Evolutionary conservation across 2,113 vertebrate species (phyloP).

Genomic region (Ophthalmolycus amberensis): DNA sequence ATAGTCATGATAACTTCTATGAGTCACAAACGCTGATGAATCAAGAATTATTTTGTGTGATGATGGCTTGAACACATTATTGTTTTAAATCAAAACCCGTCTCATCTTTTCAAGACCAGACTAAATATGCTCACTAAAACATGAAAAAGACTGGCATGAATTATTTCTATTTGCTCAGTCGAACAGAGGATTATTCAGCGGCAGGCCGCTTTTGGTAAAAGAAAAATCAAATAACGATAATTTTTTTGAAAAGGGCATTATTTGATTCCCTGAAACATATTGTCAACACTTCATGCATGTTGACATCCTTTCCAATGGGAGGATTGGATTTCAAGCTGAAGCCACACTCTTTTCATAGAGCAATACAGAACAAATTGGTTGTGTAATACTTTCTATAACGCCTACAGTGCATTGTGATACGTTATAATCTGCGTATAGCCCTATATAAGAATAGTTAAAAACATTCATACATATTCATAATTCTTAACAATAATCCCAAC

Average conservation of each 20-base stretch:
- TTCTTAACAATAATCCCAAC: not conserved
- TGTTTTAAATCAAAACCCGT: slow-evolving; percentile 14
- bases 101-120: slow-evolving; percentile 11
- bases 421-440: not conserved
- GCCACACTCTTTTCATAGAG: not conserved
- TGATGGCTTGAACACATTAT: not conserved
- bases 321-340: not conserved
- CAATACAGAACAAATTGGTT: slow-evolving; percentile 5
- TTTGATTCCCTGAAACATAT: too few relatives aligned
- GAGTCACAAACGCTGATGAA: not conserved
- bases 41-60: not conserved
- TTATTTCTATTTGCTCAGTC: slow-evolving; percentile 22
- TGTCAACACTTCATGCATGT: slow-evolving; percentile 12
- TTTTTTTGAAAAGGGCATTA: not conserved
- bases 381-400: not conserved
- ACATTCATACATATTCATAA: not conserved
- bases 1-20: not conserved
- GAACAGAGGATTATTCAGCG: slow-evolving; percentile 6
- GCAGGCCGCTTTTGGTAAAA: slow-evolving; percentile 8
- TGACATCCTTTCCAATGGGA: slow-evolving; percentile 14
- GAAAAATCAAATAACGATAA: slow-evolving; percentile 18
- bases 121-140: not conserved
- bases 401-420: too few relatives aligned
- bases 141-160: slow-evolving; percentile 16
- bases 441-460: not conserved